These are phyloP conservation scores for Sorex araneus DNA, from an alignment of 2,113 vertebrate species.

Conservation along the genomic window DNA sequence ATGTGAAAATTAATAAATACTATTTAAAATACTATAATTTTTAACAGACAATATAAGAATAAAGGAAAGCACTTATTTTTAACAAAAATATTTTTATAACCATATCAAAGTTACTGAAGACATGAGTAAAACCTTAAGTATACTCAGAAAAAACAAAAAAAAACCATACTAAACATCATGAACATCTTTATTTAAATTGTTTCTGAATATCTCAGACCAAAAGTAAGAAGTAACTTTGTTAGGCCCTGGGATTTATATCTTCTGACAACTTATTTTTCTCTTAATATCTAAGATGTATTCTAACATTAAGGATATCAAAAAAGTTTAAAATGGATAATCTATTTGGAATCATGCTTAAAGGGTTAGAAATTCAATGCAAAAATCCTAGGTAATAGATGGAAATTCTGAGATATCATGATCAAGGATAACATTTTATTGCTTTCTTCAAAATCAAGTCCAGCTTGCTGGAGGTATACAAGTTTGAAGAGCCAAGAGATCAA, in stretches of 20 bases:
- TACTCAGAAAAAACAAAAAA: conserved; percentile 74
- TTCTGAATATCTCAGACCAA: conserved; percentile 37
- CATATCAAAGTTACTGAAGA: conserved; percentile 83
- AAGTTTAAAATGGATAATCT: conserved; percentile 34
- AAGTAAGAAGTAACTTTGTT: not conserved
- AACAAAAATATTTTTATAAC: conserved; percentile 63
- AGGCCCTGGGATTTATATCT: conserved; percentile 54
- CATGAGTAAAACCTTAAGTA: conserved; percentile 50
- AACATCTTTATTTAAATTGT: conserved; percentile 63
- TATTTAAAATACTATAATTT: conserved; percentile 78
- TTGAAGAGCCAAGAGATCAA: conserved; percentile 88
- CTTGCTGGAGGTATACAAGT: conserved; percentile 76
- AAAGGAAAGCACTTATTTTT: conserved; percentile 72
- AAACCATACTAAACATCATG: conserved; percentile 66
- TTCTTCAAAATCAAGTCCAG: conserved; percentile 78
- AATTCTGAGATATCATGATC: conserved; percentile 66
- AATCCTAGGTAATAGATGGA: conserved; percentile 21
- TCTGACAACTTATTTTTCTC: conserved; percentile 21
- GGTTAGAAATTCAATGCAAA: conserved; percentile 23
- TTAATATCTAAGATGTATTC: conserved; percentile 3
- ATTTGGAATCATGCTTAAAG: conserved; percentile 37
- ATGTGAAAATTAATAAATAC: conserved; percentile 83
- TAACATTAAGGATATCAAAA: not conserved
- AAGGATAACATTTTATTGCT: conserved; percentile 77
- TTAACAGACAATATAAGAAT: conserved; percentile 63